Base-by-base conservation (phyloP, 2,888 invertebrate species). In the Subacronicta megacephala region DNA sequence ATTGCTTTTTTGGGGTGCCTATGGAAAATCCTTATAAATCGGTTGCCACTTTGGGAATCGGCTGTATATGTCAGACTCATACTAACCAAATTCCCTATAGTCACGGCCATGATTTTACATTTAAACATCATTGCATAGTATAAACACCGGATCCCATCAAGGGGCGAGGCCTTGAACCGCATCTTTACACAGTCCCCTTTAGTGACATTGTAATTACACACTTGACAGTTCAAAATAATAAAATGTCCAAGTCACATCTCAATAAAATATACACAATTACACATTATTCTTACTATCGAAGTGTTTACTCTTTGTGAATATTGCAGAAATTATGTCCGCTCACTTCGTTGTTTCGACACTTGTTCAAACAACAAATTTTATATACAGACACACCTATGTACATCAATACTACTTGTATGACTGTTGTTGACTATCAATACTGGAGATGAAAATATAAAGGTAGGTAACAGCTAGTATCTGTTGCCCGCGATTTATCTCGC, bases 261-360 rank as follows among this genome's bases (percentile, higher is more conserved):
- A 55, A 68, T 20, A 51, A 31, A 31, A 31, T 7, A 5, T 31
- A 31, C 36, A 43, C 15, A 42, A 54, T 37, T 44, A 47, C 41
- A 20, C 7, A 66, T 26, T 40, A 50, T 50, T 66, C 38, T 16
- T 35, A 41, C 17, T 16, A 36, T 16, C 18, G 31, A 17, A 46
- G 38, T 64, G 41, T 63, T 55, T 41, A 56, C 42, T 52, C 36
- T 41, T 7, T 44, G 38, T 44, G 66, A 66, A 53, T 41, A 29
- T 65, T 69, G 53, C 71, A 71, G 56, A 65, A 60, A 62, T 66
- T 41, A 60, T 62, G 37, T 62, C 64, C 72, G 53, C 31, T 63
- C 56, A 62, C 56, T 29, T 45, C 17, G 20, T 40, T 37, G 52
- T 63, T 62, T 64, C 65, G 42, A 69, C 75, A 74, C 53, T 47